phyloP scores from a whole-genome alignment of 2,888 invertebrate species.

The Bibio marci region DNA sequence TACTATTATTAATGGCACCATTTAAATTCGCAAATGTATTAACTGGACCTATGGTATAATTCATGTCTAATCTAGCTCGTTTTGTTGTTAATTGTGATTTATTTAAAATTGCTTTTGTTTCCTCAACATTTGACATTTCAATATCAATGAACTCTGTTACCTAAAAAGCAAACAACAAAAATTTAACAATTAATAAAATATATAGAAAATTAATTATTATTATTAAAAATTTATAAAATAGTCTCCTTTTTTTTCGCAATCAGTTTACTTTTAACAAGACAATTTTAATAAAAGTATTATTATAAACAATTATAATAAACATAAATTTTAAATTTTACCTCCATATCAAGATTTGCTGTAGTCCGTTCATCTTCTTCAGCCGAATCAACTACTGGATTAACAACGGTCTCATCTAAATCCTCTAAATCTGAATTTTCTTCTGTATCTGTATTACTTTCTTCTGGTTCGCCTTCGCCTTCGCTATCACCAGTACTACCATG shows the following conservation, averaged over 20 bases:
- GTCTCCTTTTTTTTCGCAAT: too few relatives aligned
- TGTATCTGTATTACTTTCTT: conserved; percentile 29
- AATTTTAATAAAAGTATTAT: too few relatives aligned
- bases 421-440: conserved; percentile 34
- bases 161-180: too few relatives aligned
- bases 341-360: conserved; percentile 39
- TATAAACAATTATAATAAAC: conserved; percentile 1
- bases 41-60: conserved; percentile 32
- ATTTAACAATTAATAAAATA: too few relatives aligned
- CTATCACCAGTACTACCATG: conserved; percentile 46
- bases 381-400: conserved; percentile 10
- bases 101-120: too few relatives aligned
- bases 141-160: too few relatives aligned
- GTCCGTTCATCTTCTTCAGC: conserved; percentile 23
- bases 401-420: conserved; percentile 32
- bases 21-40: conserved; percentile 21
- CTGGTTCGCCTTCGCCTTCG: conserved; percentile 47
- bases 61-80: conserved; percentile 24
- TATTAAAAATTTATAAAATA: too few relatives aligned
- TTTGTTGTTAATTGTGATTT: conserved; percentile 19
- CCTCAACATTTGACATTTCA: too few relatives aligned
- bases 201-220: too few relatives aligned
- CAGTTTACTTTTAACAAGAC: too few relatives aligned
- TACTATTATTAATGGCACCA: conserved; percentile 8
- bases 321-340: conserved; percentile 32